These are phyloP conservation scores for Tangara arthus DNA, from an alignment of 2,797 vertebrate species.

Conservation along the genomic window DNA sequence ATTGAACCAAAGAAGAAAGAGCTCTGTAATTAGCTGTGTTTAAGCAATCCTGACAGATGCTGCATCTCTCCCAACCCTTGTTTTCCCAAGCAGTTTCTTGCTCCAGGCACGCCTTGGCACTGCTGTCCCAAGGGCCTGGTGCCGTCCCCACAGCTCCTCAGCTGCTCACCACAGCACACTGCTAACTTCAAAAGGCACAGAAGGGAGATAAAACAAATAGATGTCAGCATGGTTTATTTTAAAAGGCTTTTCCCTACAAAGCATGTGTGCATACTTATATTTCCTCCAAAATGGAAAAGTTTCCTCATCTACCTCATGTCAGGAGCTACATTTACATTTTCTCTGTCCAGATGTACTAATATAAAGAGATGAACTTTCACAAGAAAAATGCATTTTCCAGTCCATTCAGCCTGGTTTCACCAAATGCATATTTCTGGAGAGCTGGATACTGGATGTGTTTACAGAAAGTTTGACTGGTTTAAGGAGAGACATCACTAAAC, in stretches of 20 bases:
- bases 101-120: slow-evolving; percentile 59
- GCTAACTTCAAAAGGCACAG: slow-evolving; percentile 9
- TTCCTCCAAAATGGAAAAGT: background rate
- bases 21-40: slow-evolving; percentile 20
- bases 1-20: background rate
- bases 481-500: background rate
- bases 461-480: background rate
- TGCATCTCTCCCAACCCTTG: background rate
- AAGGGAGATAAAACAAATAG: slow-evolving; percentile 14
- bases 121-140: slow-evolving; percentile 54
- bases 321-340: background rate
- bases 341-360: background rate
- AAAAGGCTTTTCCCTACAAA: background rate
- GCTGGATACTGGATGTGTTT: background rate
- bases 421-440: background rate
- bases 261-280: background rate
- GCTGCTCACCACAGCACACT: slow-evolving; percentile 43
- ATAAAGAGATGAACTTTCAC: background rate
- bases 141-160: slow-evolving; percentile 25
- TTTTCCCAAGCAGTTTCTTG: background rate
- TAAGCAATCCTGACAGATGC: slow-evolving; percentile 14
- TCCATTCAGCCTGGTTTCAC: background rate
- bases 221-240: background rate
- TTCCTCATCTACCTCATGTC: background rate
- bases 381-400: background rate